Conservation (phyloP, 2,888 invertebrate genomes). For the Microctonus aethiopoides region DNA sequence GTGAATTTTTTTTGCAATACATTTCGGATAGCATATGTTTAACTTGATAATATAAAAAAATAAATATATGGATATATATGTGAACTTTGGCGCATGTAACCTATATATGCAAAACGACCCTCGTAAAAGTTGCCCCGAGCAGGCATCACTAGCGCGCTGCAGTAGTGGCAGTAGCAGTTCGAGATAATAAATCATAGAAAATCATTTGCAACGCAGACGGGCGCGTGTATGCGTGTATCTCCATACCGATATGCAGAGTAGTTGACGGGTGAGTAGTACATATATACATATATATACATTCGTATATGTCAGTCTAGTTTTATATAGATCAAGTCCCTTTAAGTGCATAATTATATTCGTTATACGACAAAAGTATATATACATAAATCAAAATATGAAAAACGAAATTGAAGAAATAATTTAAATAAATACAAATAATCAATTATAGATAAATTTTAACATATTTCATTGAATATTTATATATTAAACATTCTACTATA, state of each 20-base stretch:
- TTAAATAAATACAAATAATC: too few relatives aligned
- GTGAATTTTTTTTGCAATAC: constrained; percentile 11
- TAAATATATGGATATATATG: background rate
- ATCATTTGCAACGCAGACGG: constrained; percentile 33
- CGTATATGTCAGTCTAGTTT: too few relatives aligned
- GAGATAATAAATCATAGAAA: constrained; percentile 43
- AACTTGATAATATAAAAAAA: background rate
- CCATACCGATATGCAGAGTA: background rate
- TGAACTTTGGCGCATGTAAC: constrained; percentile 20
- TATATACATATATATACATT: background rate
- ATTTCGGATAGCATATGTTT: background rate
- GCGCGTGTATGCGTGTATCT: background rate
- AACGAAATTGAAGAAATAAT: too few relatives aligned
- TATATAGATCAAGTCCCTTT: too few relatives aligned
- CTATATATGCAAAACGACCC: constrained; percentile 43
- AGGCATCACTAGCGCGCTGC: background rate
- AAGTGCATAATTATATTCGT: too few relatives aligned
- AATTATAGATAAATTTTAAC: too few relatives aligned
- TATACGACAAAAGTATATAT: background rate
- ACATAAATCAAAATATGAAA: background rate
- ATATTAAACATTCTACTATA: background rate
- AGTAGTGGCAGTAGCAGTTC: constrained; percentile 11
- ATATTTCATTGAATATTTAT: background rate
- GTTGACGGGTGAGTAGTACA: background rate
- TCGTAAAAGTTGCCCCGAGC: constrained; percentile 20